Percentiles rank a stretch among this genome's conserved stretches.
phyloP scores from a whole-genome alignment of 2,113 vertebrate species.

The Axis porcinus region DNA sequence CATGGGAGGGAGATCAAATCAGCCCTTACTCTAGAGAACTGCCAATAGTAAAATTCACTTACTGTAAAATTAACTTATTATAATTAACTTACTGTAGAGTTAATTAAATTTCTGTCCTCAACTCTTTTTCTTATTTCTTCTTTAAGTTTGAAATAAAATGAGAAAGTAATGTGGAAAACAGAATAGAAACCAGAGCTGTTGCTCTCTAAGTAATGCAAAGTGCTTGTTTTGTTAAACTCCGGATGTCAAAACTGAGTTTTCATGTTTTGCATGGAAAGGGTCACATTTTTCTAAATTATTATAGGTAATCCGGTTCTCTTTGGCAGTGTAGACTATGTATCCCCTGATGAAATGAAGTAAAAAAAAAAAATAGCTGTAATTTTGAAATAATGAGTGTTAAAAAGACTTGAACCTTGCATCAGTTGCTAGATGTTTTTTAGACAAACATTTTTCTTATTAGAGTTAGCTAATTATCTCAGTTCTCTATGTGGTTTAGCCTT shows the following conservation, averaged over 20 bases:
- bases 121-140: background rate
- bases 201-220: background rate
- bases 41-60: background rate
- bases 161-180: background rate
- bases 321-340: background rate
- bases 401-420: background rate
- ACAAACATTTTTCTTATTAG: background rate
- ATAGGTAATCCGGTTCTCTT: background rate
- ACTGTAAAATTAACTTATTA: background rate
- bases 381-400: background rate
- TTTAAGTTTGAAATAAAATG: background rate
- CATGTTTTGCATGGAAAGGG: conserved; percentile 23
- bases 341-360: background rate
- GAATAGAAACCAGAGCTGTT: background rate
- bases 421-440: background rate
- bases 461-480: background rate
- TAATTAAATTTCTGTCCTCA: background rate
- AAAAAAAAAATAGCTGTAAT: background rate
- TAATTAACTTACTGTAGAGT: background rate
- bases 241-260: background rate
- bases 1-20: background rate
- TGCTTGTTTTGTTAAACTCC: conserved; percentile 17
- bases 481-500: background rate
- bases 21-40: background rate
- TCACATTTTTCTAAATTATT: background rate